A percentile compares a stretch with the other conserved stretches of the same genome.
Evolutionary conservation across 2,888 invertebrate species (phyloP).

Genomic region (Cheilosia soror): DNA sequence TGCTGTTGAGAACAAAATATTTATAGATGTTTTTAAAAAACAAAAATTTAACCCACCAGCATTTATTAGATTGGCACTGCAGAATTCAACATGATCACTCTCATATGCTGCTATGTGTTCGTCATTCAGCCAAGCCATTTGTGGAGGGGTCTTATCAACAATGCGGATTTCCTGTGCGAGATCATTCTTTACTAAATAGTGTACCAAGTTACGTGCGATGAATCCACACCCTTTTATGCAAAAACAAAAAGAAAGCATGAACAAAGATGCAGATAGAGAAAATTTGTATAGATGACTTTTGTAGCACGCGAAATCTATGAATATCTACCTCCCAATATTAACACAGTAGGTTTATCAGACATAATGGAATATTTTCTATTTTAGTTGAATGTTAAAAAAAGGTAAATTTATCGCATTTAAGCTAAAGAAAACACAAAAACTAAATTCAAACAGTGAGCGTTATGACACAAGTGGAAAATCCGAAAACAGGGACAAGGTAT

Average conservation of each 20-base stretch:
- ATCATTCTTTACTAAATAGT: slow-evolving; percentile 91
- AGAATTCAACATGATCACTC: slow-evolving; percentile 92
- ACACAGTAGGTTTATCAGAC: slow-evolving; percentile 82
- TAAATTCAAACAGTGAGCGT: slow-evolving; percentile 31
- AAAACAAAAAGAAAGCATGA: slow-evolving; percentile 74
- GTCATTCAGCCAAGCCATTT: slow-evolving; percentile 94
- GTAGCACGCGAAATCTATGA: not conserved
- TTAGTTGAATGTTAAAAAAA: slow-evolving; percentile 28
- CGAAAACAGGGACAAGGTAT: not conserved
- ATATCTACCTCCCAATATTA: slow-evolving; percentile 82
- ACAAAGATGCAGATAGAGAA: slow-evolving; percentile 53
- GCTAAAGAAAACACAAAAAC: slow-evolving; percentile 35
- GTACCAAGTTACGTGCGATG: slow-evolving; percentile 94
- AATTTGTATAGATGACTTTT: not conserved
- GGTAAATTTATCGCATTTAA: slow-evolving; percentile 12
- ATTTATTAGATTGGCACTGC: slow-evolving; percentile 96
- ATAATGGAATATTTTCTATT: slow-evolving; percentile 9
- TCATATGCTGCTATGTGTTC: slow-evolving; percentile 90
- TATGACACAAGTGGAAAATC: slow-evolving; percentile 44
- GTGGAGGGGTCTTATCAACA: slow-evolving; percentile 96
- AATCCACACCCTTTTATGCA: slow-evolving; percentile 92
- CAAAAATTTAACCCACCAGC: slow-evolving; percentile 86
- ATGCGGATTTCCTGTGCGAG: slow-evolving; percentile 90
- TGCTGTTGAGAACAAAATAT: slow-evolving; percentile 84
- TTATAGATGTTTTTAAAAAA: not conserved